Evolutionary conservation across 2,113 vertebrate genomes (phyloP), one percentile per base, ranked within the genome.

Genomic region (Rutilus rutilus): DNA sequence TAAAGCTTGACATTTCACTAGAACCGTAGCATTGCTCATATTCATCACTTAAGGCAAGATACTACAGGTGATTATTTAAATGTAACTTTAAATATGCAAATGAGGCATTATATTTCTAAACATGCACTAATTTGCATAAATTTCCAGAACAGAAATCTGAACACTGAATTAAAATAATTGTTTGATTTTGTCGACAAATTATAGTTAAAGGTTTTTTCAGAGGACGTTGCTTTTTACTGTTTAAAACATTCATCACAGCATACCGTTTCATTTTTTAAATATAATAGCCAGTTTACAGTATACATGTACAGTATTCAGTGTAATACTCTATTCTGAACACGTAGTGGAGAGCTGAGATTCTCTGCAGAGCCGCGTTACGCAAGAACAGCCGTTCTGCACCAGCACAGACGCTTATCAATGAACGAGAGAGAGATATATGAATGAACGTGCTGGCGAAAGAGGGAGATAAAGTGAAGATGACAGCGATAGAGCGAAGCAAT

Each of bases 321-420:
- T 36, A 39, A 10, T 71, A 39, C 11, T 21, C 3, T 39, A 17
- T 69, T 69, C 65, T 69, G 65, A 21, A 17, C 42, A 36, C 71
- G 42, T 47, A 74, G 19, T 12, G 10, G 27, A 78, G 27, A 78
- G 33, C 33, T 60, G 21, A 78, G 77, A 42, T n/a, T 79, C 77
- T 79, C 77, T 79, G 77, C 77, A 79, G 77, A 60, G 76, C 33
- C 6, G 54, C 14, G 33, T 79, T 79, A 79, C 12, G 52, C 60
- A 79, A 62, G 54, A 62, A 39, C 77, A 42, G 76, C 19, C 30
- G 5, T 33, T 52, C 30, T 59, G 52, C 76, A 39, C 19, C 76
- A 42, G 77, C 5, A 4, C 50, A 54, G 6, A 57, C 30, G 19
- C 6, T 30, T 39, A 10, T 62, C 54, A 74, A 45, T 19, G 39